These are phyloP conservation scores for Patiria miniata DNA, from an alignment of 35 echinoderm and acorn worm species.

Conservation along the genomic window DNA sequence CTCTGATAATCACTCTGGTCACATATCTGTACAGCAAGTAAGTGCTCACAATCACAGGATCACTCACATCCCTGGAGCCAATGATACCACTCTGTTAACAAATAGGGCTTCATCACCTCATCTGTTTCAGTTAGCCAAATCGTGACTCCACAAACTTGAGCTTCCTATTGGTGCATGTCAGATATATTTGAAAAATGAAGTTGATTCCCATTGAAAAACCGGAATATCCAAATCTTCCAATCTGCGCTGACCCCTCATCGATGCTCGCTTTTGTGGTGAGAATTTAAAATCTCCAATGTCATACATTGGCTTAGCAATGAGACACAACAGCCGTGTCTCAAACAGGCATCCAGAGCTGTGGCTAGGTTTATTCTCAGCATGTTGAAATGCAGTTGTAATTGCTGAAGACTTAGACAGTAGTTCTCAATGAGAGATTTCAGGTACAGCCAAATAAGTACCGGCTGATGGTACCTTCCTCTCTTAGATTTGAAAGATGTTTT, in stretches of 20 bases:
- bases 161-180: no score
- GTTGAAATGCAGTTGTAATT: neutral
- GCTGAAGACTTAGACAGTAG: neutral
- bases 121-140: neutral
- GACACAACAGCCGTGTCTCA: no score
- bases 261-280: no score
- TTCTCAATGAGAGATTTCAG: neutral
- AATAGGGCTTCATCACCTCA: neutral
- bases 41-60: neutral
- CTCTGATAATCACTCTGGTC: constrained; percentile 21
- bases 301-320: no score
- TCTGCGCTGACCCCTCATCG: no score
- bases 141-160: no score
- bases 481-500: neutral
- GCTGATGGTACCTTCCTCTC: neutral
- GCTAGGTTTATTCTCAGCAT: no score
- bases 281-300: no score
- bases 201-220: no score
- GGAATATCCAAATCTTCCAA: no score
- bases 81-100: neutral
- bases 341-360: no score
- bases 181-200: no score
- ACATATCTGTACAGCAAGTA: constrained; percentile 38
- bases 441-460: neutral
- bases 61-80: neutral